phyloP scores from a whole-genome alignment of 2,797 vertebrate genomes.

The Myiotriccus ornatus region DNA sequence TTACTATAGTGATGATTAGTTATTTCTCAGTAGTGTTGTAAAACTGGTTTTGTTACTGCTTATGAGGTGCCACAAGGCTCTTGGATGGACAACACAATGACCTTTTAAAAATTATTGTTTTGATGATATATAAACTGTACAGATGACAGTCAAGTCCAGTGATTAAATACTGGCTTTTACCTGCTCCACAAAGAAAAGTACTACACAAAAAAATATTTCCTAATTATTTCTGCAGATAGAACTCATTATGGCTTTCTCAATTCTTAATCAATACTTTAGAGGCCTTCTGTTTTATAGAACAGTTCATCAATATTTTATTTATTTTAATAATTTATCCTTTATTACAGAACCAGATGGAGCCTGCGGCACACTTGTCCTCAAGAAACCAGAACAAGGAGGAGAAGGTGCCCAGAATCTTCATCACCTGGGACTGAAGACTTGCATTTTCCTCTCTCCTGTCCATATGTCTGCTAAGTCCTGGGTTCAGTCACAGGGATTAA shows the following conservation, averaged over 20 bases:
- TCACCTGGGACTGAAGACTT: not conserved
- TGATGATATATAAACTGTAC: not conserved
- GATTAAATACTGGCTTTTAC: not conserved
- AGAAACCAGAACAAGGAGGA: conserved; percentile 50
- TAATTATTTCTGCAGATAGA: conserved; percentile 65
- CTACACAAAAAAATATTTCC: conserved; percentile 22
- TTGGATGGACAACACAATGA: not conserved
- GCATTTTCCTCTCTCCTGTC: not conserved
- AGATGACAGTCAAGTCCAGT: not conserved
- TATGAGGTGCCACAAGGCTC: not conserved
- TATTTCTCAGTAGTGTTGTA: not conserved
- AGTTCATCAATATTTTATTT: conserved; percentile 77
- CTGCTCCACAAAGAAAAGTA: not conserved
- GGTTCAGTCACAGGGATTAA: not conserved
- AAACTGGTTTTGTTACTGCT: not conserved
- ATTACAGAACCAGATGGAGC: conserved; percentile 72
- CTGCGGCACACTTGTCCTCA: conserved; percentile 54
- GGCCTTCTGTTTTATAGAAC: conserved; percentile 71
- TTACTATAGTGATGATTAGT: not conserved
- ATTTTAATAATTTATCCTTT: conserved; percentile 77
- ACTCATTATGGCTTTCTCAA: conserved; percentile 69
- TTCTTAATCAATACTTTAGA: conserved; percentile 77
- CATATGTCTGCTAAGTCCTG: not conserved
- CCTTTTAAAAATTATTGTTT: not conserved
- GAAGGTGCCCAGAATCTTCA: conserved; percentile 36